Percentiles rank a stretch among this genome's conserved stretches.
Conservation (phyloP, 2,797 vertebrate genomes). For the Carcharodon carcharias region DNA sequence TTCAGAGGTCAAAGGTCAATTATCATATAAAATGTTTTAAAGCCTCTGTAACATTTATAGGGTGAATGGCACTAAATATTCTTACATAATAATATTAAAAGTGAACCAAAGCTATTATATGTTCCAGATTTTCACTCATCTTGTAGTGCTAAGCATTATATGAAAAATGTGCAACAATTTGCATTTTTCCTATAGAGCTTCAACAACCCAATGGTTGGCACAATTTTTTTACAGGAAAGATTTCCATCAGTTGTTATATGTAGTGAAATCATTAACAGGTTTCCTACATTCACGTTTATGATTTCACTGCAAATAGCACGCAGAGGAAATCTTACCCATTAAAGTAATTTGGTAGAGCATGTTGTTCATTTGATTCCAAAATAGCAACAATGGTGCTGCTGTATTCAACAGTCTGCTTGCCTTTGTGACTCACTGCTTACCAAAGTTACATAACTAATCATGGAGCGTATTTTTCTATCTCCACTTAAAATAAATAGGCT, state of each 20-base stretch:
- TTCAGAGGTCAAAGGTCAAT: conserved; percentile 17
- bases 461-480: background rate
- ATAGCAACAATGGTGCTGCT: background rate
- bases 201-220: background rate
- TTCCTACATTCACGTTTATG: background rate
- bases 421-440: background rate
- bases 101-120: background rate
- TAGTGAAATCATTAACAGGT: background rate
- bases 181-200: background rate
- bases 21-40: background rate
- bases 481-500: conserved; percentile 11
- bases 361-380: conserved; percentile 20
- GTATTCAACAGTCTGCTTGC: background rate
- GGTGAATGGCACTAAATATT: background rate
- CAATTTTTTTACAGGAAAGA: background rate
- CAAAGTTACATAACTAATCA: background rate
- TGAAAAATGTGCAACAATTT: conserved; percentile 19
- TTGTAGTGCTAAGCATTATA: background rate
- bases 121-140: background rate
- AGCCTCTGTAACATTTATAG: background rate
- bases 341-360: conserved; percentile 7
- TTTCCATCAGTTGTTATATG: background rate
- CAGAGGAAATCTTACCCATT: conserved; percentile 17
- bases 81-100: background rate
- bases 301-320: conserved; percentile 3